These are phyloP conservation scores for Callimorpha dominula DNA, from an alignment of 2,888 invertebrate genomes.

Conservation along the genomic window DNA sequence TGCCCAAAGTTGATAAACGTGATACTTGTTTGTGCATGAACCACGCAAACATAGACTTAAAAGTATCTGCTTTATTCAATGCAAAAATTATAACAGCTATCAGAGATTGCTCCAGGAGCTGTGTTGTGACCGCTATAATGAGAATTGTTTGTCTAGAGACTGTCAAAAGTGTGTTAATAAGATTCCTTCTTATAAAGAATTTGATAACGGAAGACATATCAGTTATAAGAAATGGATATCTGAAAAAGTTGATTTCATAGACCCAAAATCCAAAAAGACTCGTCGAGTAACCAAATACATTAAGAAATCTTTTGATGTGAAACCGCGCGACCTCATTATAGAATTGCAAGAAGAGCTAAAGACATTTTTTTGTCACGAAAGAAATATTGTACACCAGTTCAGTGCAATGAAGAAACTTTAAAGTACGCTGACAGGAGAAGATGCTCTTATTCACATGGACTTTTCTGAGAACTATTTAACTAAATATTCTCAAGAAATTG, in stretches of 20 bases:
- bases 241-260: conserved; percentile 17
- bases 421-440: conserved; percentile 34
- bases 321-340: conserved; percentile 11
- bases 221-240: conserved; percentile 19
- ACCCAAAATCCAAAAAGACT: conserved; percentile 27
- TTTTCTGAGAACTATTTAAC: not conserved
- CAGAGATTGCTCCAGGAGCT: conserved; percentile 39
- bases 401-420: conserved; percentile 21
- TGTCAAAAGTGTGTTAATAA: conserved; percentile 40
- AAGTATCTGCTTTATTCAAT: conserved; percentile 39
- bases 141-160: conserved; percentile 41
- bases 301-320: conserved; percentile 14
- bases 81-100: conserved; percentile 40
- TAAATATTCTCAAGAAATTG: conserved; percentile 2
- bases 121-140: conserved; percentile 46
- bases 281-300: conserved; percentile 20
- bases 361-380: conserved; percentile 20
- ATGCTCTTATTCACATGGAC: conserved; percentile 8
- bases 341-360: conserved; percentile 21
- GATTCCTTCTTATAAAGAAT: conserved; percentile 32
- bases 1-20: conserved; percentile 41
- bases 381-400: conserved; percentile 28
- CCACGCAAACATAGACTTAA: conserved; percentile 46
- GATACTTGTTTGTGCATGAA: conserved; percentile 49
- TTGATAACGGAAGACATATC: conserved; percentile 16